Conservation (phyloP, 2,113 vertebrate species). For the Bucco capensis region DNA sequence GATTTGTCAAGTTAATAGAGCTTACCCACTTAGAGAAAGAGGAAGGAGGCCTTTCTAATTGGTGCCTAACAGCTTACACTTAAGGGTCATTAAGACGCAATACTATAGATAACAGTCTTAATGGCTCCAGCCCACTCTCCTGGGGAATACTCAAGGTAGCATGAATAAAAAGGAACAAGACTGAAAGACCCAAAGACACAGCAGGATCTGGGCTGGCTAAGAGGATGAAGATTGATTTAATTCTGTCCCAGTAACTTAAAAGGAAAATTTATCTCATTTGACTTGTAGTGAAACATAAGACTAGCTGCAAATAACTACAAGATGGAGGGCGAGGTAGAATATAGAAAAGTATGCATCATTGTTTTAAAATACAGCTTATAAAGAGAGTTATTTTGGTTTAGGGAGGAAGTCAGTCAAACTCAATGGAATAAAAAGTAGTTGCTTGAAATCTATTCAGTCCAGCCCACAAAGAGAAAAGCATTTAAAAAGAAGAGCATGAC, state of each 20-base stretch:
- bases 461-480: not conserved
- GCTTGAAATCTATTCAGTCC: not conserved
- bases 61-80: conserved; percentile 53
- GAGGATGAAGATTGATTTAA: conserved; percentile 31
- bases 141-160: conserved; percentile 40
- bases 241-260: conserved; percentile 9
- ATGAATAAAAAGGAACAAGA: conserved; percentile 16
- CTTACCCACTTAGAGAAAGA: conserved; percentile 46
- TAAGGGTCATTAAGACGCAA: conserved; percentile 57
- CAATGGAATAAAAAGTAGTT: not conserved
- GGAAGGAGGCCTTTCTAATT: conserved; percentile 58
- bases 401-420: not conserved
- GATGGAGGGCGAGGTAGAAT: not conserved
- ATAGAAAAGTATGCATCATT: not conserved
- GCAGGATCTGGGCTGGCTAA: not conserved
- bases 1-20: conserved; percentile 62
- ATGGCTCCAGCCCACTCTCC: conserved; percentile 41
- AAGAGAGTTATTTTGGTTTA: not conserved
- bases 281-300: not conserved
- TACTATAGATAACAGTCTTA: conserved; percentile 53
- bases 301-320: not conserved
- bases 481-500: not conserved
- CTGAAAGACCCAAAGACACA: conserved; percentile 25
- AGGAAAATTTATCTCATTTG: not conserved
- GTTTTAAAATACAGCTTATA: not conserved